Conservation (phyloP, 1,140 invertebrate genomes). For the Luehdorfia chinensis region DNA sequence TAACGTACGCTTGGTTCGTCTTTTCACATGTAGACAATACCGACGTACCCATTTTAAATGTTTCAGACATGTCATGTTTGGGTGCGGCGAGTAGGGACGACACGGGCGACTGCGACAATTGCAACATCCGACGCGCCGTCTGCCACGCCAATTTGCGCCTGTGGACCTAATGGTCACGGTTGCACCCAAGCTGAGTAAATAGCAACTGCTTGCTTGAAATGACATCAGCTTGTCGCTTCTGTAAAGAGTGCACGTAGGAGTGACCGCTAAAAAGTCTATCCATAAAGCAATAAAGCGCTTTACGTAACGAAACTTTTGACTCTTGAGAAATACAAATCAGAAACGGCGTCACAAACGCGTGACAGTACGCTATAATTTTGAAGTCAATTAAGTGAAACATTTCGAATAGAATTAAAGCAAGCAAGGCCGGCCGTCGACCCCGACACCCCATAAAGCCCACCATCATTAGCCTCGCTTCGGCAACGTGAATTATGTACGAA, state of each 20-base stretch:
- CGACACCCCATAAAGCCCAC: slow-evolving; percentile 22
- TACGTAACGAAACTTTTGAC: neutral
- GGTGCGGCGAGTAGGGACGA: slow-evolving; percentile 33
- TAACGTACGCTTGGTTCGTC: too few relatives aligned
- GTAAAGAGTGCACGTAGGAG: slow-evolving; percentile 16
- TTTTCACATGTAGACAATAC: too few relatives aligned
- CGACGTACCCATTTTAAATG: too few relatives aligned
- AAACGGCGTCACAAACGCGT: slow-evolving; percentile 33
- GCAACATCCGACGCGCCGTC: slow-evolving; percentile 62
- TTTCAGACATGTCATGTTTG: slow-evolving; percentile 28
- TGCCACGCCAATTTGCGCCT: slow-evolving; percentile 54
- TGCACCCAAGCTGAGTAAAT: slow-evolving; percentile 38
- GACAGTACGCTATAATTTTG: slow-evolving; percentile 48
- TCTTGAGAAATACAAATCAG: neutral
- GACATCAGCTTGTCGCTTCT: slow-evolving; percentile 26
- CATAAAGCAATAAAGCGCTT: too few relatives aligned
- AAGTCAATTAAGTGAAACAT: slow-evolving; percentile 49
- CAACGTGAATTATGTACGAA: slow-evolving; percentile 49
- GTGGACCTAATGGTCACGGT: slow-evolving; percentile 27
- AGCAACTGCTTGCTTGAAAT: slow-evolving; percentile 38
- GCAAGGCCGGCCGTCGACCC: slow-evolving; percentile 56
- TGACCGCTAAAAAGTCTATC: neutral
- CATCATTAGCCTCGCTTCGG: slow-evolving; percentile 35
- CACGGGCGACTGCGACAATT: slow-evolving; percentile 33
- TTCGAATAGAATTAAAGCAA: slow-evolving; percentile 29